Evolutionary conservation across 1,140 invertebrate species (phyloP).

Genomic region (Wiebesia pumilae): DNA sequence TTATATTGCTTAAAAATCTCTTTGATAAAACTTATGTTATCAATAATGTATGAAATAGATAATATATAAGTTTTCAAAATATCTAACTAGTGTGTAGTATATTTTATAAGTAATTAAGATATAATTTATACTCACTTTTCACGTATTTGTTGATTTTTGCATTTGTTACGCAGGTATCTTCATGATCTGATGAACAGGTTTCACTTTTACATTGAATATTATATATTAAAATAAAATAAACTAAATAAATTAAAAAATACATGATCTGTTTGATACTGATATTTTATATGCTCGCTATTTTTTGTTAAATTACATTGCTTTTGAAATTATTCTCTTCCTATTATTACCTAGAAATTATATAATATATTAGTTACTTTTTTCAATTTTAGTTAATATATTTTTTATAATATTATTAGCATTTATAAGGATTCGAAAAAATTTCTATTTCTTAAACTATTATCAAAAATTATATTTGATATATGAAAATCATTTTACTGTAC

Average conservation of each 20-base stretch:
- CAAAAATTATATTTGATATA: no score
- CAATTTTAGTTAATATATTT: no score
- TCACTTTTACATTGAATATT: conserved; percentile 18
- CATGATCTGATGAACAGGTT: background rate
- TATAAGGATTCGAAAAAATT: no score
- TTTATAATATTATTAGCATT: no score
- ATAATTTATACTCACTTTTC: conserved; percentile 24
- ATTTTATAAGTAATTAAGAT: no score
- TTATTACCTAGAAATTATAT: conserved; percentile 1
- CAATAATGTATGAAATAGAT: background rate
- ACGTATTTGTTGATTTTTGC: conserved; percentile 31
- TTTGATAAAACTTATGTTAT: background rate
- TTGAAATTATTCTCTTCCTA: background rate
- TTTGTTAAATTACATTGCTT: background rate
- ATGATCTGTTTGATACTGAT: background rate
- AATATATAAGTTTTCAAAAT: no score
- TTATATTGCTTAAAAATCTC: background rate
- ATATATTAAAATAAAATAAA: conserved; percentile 17
- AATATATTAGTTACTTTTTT: no score
- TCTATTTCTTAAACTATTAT: no score
- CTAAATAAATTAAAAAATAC: background rate
- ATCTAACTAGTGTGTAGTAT: no score
- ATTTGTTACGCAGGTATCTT: background rate
- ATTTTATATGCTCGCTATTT: background rate
- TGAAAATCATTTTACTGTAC: no score